phyloP scores from a whole-genome alignment of 2,888 invertebrate genomes.

The Dione vanillae region DNA sequence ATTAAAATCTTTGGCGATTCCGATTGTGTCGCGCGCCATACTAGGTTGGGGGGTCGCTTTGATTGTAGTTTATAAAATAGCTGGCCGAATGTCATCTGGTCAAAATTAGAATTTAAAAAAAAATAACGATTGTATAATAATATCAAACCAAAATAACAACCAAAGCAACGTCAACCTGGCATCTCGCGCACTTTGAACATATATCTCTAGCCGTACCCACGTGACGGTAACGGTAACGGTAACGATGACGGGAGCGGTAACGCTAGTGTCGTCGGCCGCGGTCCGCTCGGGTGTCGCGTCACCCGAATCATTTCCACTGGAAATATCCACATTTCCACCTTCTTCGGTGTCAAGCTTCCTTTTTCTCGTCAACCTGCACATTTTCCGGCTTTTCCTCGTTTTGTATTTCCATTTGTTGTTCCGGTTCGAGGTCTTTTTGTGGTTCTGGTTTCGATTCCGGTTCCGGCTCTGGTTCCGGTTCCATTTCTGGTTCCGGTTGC shows the following conservation, averaged over 20 bases:
- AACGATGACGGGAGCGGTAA: constrained; percentile 9
- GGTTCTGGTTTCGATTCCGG: background rate
- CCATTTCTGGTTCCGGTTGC: constrained; percentile 13
- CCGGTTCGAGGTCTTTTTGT: background rate
- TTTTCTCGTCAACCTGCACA: constrained; percentile 32
- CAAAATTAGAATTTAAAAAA: background rate
- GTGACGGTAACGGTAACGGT: background rate
- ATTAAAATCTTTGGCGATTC: constrained; percentile 78
- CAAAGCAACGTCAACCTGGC: constrained; percentile 17
- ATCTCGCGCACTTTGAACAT: constrained; percentile 9
- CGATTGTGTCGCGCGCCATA: constrained; percentile 46
- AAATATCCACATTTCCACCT: constrained; percentile 70
- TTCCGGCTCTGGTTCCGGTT: background rate
- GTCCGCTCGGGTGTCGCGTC: constrained; percentile 54
- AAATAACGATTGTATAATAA: constrained; percentile 6
- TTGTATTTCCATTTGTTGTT: background rate
- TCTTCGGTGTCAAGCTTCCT: constrained; percentile 64
- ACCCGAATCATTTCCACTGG: constrained; percentile 81
- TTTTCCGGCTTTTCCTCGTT: constrained; percentile 40
- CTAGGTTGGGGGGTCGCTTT: background rate
- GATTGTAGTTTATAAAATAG: background rate
- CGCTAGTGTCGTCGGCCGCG: constrained; percentile 16
- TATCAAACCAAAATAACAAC: background rate
- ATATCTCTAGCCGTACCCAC: constrained; percentile 30
- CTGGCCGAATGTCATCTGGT: background rate